Evolutionary conservation across 2,797 vertebrate species (phyloP).

Genomic region (Hyperoplus immaculatus): DNA sequence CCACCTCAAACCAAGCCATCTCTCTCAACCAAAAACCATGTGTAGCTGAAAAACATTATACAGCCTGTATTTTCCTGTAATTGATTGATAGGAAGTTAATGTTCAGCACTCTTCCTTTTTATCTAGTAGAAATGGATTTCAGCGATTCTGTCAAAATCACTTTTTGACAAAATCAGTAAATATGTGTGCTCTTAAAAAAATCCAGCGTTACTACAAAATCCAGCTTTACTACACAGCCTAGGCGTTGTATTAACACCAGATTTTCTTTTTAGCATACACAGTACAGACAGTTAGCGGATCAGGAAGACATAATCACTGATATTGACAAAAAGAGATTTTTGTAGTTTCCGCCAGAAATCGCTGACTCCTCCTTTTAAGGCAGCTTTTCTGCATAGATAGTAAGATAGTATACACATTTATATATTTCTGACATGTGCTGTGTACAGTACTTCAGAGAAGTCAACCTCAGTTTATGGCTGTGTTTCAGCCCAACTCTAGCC

Average conservation of each 20-base stretch:
- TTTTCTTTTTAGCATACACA: too few relatives aligned
- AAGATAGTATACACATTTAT: too few relatives aligned
- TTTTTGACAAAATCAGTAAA: too few relatives aligned
- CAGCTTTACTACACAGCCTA: too few relatives aligned
- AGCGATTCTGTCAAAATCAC: too few relatives aligned
- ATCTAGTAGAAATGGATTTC: neutral
- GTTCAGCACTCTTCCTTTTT: constrained; percentile 6
- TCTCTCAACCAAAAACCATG: neutral
- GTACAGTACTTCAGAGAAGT: neutral
- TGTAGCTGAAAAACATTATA: neutral
- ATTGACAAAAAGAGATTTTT: too few relatives aligned
- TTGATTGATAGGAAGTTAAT: constrained; percentile 2
- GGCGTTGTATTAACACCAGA: too few relatives aligned
- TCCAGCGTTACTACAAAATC: too few relatives aligned
- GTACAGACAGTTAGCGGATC: too few relatives aligned
- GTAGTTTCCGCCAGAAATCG: too few relatives aligned
- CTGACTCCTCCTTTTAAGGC: neutral
- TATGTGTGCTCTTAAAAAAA: too few relatives aligned
- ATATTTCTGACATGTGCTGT: neutral
- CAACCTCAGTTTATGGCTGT: constrained; percentile 8
- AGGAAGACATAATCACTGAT: too few relatives aligned
- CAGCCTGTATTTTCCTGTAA: neutral
- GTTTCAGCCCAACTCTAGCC: neutral
- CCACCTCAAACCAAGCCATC: constrained; percentile 48
- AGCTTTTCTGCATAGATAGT: neutral